Base-by-base conservation (phyloP, 2,797 vertebrate genomes). In the Manis javanica region DNA sequence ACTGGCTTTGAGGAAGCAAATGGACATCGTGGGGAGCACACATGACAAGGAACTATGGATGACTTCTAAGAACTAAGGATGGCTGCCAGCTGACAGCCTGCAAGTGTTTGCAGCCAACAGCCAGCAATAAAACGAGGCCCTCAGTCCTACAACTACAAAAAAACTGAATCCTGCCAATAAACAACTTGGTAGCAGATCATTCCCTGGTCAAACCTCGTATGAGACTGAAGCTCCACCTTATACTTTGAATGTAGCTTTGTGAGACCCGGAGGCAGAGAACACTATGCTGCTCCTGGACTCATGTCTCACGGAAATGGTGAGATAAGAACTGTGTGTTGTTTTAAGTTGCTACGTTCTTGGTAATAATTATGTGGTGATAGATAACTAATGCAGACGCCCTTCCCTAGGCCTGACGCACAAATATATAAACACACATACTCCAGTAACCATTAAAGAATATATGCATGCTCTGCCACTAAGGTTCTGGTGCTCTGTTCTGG, bases 51-150 rank as follows among this genome's bases (percentile, higher is more conserved):
- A 57, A 18, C 23, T 68, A 63, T 93, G 46, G 37, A 37, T 85
- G 39, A 8, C 19, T 66, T 85, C 49, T 29, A 82, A 39, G 34
- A 85, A 11, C 49, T 85, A 75, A 97, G 31, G 29, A 55, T 81
- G 51, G 34, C 55, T 46, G 94, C 74, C 15, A 87, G 1, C 68
- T 93, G 74, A 88, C n/a, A 95, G 66, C 68, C 75, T 71, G n/a
- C 24, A 74, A 88, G 53, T 23, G 5, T 26, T 91, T 68, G 19
- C 19, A 95, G 66, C 12, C 64, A 97, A 74, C 0, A 66, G 7
- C 42, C 6, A 81, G 31, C 53, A 93, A 95, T 81, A 90, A 90
- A 95, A 82, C 61, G 31, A 95, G 31, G 61, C 24, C 37, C 49
- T 81, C 23, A 71, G 14, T 91, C 39, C 51, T 34, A 57, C 31